Conservation (phyloP, 2,888 invertebrate species). For the Watsonalla binaria region DNA sequence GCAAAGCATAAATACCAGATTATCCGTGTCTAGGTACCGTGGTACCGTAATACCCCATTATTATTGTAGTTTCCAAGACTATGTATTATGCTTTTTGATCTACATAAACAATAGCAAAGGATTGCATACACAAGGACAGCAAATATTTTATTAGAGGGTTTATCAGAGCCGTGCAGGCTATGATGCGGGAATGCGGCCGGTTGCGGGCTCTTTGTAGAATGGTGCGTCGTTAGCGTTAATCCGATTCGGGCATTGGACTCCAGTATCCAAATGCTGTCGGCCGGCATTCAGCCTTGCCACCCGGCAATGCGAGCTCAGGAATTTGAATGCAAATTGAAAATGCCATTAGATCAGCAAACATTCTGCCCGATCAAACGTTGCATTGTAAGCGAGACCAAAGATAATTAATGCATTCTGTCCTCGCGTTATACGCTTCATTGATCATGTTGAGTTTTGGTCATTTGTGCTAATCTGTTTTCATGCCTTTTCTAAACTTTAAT, state of each 20-base stretch:
- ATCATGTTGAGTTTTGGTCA: neutral
- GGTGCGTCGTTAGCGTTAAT: slow-evolving; percentile 72
- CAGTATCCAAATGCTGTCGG: slow-evolving; percentile 39
- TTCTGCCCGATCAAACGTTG: slow-evolving; percentile 52
- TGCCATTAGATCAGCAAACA: slow-evolving; percentile 73
- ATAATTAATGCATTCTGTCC: slow-evolving; percentile 34
- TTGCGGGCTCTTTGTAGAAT: slow-evolving; percentile 51
- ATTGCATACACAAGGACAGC: slow-evolving; percentile 9
- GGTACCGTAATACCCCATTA: too few relatives aligned
- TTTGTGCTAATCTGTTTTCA: too few relatives aligned
- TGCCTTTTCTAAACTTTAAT: too few relatives aligned
- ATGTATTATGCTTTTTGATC: neutral
- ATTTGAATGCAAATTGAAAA: slow-evolving; percentile 75
- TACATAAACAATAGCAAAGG: slow-evolving; percentile 10
- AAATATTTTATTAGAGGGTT: slow-evolving; percentile 21
- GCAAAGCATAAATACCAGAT: too few relatives aligned
- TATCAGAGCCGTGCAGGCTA: slow-evolving; percentile 43
- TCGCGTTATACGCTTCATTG: slow-evolving; percentile 14
- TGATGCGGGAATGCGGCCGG: slow-evolving; percentile 38
- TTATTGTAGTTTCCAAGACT: too few relatives aligned
- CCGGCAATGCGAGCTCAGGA: slow-evolving; percentile 54
- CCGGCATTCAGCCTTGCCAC: slow-evolving; percentile 38
- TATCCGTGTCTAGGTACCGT: too few relatives aligned
- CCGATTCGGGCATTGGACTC: slow-evolving; percentile 64
- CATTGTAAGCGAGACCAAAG: slow-evolving; percentile 43